Evolutionary conservation across 2,113 vertebrate species (phyloP).

Genomic region (Neomonachus schauinslandi): DNA sequence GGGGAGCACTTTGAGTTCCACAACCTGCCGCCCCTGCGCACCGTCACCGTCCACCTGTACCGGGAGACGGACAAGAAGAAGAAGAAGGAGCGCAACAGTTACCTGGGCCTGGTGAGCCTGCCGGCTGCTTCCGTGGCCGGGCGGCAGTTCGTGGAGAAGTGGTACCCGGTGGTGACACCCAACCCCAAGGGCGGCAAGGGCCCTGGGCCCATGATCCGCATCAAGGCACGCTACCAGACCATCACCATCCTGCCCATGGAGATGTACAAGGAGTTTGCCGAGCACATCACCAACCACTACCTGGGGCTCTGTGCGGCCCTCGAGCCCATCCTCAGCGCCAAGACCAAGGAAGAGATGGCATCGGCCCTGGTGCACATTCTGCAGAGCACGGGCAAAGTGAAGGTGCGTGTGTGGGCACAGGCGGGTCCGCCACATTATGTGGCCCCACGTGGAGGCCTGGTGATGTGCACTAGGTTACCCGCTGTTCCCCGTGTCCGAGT

Average conservation of each 20-base stretch:
- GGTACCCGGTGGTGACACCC: conserved; percentile 95
- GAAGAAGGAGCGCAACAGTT: conserved; percentile 99
- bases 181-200: conserved; percentile 96
- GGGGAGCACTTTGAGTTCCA: conserved; percentile 99
- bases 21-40: conserved; percentile 94
- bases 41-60: conserved; percentile 95
- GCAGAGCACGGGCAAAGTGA: conserved; percentile 99
- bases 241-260: conserved; percentile 99
- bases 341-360: conserved; percentile 99
- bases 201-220: conserved; percentile 95
- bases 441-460: background rate
- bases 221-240: conserved; percentile 98
- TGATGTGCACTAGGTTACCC: rapidly evolving
- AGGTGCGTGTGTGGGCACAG: conserved; percentile 86
- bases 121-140: conserved; percentile 91
- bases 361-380: conserved; percentile 97
- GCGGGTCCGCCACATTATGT: rapidly evolving
- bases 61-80: conserved; percentile 99
- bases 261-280: conserved; percentile 99
- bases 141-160: conserved; percentile 97
- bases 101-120: conserved; percentile 96
- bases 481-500: rapidly evolving
- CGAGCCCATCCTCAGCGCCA: conserved; percentile 96
- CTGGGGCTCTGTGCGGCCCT: conserved; percentile 96
- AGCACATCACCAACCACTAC: conserved; percentile 99